These are phyloP conservation scores for Cepaea nemoralis DNA, from an alignment of 1,140 invertebrate genomes.

Conservation along the genomic window DNA sequence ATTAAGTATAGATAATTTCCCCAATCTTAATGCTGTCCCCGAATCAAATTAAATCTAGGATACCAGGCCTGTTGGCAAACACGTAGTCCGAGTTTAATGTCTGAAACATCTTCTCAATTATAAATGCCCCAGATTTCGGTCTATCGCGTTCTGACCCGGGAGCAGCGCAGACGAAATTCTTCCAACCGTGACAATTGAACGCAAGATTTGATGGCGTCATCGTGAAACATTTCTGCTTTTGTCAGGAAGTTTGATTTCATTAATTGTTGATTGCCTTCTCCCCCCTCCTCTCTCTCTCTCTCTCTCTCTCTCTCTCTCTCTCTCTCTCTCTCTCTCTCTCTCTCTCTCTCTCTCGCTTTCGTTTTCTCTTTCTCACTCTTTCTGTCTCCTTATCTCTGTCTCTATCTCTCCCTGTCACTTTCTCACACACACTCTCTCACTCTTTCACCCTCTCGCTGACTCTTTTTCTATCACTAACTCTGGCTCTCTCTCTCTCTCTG, in stretches of 20 bases:
- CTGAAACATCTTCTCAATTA: not conserved
- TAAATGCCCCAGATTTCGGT: not conserved
- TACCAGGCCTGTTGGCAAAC: too few species aligned
- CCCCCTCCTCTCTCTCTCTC: not conserved
- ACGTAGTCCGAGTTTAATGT: not conserved
- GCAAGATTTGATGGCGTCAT: too few species aligned
- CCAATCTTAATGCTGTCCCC: too few species aligned
- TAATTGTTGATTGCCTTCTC: not conserved
- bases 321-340: not conserved
- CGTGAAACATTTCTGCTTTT: not conserved
- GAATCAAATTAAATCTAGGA: too few species aligned
- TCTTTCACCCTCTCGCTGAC: not conserved
- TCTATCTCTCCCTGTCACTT: not conserved
- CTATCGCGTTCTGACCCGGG: not conserved
- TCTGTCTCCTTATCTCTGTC: not conserved
- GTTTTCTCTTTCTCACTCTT: not conserved
- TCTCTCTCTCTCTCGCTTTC: not conserved
- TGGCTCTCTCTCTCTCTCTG: not conserved
- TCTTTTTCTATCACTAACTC: not conserved
- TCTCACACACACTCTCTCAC: not conserved
- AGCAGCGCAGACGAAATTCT: not conserved
- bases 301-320: constrained; percentile 15
- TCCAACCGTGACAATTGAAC: not conserved
- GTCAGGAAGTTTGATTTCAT: not conserved
- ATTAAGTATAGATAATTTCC: too few species aligned